Percentiles rank a stretch among this genome's conserved stretches.
These are phyloP conservation scores for Betta splendens DNA, from an alignment of 2,797 vertebrate genomes.

Conservation along the genomic window DNA sequence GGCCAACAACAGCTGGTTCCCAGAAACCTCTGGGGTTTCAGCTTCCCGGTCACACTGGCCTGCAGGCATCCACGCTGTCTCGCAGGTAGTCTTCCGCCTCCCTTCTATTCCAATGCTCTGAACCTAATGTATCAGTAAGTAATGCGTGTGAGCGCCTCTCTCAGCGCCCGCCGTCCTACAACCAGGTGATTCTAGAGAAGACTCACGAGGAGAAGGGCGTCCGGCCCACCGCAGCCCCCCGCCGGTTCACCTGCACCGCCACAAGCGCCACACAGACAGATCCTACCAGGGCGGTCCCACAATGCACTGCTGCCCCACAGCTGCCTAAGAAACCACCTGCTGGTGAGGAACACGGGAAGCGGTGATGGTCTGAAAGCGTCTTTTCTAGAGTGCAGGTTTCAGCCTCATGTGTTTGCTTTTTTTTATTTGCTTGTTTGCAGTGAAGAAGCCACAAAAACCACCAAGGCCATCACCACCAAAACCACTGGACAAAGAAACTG, in stretches of 20 bases:
- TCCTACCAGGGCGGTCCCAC: constrained; percentile 70
- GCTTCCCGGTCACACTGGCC: constrained; percentile 82
- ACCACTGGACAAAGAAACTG: constrained; percentile 15
- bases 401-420: neutral
- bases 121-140: too few species aligned
- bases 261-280: constrained; percentile 91
- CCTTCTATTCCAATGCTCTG: too few species aligned
- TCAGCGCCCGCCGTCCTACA: constrained; percentile 91
- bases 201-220: constrained; percentile 83
- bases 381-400: constrained; percentile 3
- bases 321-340: constrained; percentile 60
- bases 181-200: constrained; percentile 96
- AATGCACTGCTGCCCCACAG: constrained; percentile 71
- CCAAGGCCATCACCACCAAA: constrained; percentile 77
- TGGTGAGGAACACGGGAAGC: constrained; percentile 61
- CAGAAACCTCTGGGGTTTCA: constrained; percentile 75
- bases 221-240: constrained; percentile 83
- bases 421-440: constrained; percentile 62
- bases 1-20: constrained; percentile 84
- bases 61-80: constrained; percentile 76
- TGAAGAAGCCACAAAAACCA: constrained; percentile 84
- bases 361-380: neutral
- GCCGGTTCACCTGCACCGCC: constrained; percentile 74
- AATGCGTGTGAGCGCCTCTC: constrained; percentile 39
- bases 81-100: constrained; percentile 77